Percentiles rank a stretch among this genome's conserved stretches.
phyloP scores from a whole-genome alignment of 1,140 invertebrate genomes.

The Calycopis cecrops region DNA sequence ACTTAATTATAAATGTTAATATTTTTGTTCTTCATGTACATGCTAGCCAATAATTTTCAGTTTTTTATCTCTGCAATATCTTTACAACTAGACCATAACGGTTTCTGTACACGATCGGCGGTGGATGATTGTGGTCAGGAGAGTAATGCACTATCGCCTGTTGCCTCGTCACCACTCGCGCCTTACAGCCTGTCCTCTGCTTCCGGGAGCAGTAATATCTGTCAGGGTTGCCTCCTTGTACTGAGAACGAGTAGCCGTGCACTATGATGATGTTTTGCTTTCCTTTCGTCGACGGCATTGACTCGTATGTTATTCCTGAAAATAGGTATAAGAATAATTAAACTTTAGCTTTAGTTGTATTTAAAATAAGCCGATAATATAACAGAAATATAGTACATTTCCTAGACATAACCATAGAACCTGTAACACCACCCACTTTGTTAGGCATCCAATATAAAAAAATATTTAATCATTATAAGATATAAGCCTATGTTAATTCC shows the following conservation, averaged over 20 bases:
- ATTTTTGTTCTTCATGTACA: no score
- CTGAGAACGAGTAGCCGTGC: slow-evolving; percentile 33
- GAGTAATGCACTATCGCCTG: slow-evolving; percentile 18
- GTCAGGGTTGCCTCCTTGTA: slow-evolving; percentile 28
- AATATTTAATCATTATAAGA: no score
- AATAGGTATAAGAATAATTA: slow-evolving; percentile 1
- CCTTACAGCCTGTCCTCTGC: slow-evolving; percentile 27
- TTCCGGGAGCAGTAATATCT: slow-evolving; percentile 40
- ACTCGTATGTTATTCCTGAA: slow-evolving; percentile 29
- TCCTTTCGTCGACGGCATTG: slow-evolving; percentile 28
- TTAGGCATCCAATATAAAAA: no score
- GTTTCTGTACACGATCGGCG: slow-evolving; percentile 25
- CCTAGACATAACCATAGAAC: no score
- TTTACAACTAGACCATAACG: slow-evolving; percentile 29
- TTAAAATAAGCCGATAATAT: no score
- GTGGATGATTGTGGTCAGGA: slow-evolving; percentile 33
- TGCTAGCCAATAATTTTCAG: no score
- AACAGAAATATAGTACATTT: no score
- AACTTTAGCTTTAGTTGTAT: no score
- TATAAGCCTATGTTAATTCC: no score
- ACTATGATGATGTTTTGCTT: slow-evolving; percentile 34
- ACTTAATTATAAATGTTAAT: no score
- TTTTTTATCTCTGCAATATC: neutral
- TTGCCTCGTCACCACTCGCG: slow-evolving; percentile 24
- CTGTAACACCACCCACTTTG: no score